phyloP scores from a whole-genome alignment of 2,888 invertebrate species.

The Athetis lepigone region DNA sequence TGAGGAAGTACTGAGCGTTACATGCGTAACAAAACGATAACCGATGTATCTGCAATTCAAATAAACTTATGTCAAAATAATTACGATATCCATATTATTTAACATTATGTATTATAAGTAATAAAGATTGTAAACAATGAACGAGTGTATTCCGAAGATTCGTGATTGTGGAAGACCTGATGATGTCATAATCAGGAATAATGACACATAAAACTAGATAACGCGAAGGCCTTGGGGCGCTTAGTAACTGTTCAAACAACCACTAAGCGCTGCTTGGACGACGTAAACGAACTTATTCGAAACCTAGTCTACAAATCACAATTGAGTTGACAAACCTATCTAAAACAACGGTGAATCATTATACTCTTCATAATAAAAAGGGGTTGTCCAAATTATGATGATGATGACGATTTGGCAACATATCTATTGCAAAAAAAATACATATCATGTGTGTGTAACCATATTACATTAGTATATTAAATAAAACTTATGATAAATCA shows the following conservation, averaged over 20 bases:
- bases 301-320: slow-evolving; percentile 37
- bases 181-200: slow-evolving; percentile 69
- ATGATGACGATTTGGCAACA: slow-evolving; percentile 28
- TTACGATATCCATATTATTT: slow-evolving; percentile 2
- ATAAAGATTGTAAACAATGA: slow-evolving; percentile 18
- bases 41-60: slow-evolving; percentile 41
- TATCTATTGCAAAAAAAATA: too few relatives aligned
- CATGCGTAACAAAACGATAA: slow-evolving; percentile 49
- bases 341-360: slow-evolving; percentile 6
- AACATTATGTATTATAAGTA: slow-evolving; percentile 2
- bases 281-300: slow-evolving; percentile 35
- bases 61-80: slow-evolving; percentile 8
- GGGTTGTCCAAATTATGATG: slow-evolving; percentile 1
- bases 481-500: slow-evolving; percentile 18
- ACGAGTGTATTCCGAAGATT: slow-evolving; percentile 25
- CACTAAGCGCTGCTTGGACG: slow-evolving; percentile 53
- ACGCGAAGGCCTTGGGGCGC: slow-evolving; percentile 68
- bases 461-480: too few relatives aligned
- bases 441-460: too few relatives aligned
- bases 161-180: slow-evolving; percentile 38
- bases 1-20: slow-evolving; percentile 25
- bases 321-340: slow-evolving; percentile 20
- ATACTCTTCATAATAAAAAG: not conserved
- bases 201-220: slow-evolving; percentile 72
- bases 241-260: slow-evolving; percentile 67